Conservation (phyloP, 2,113 vertebrate genomes). For the Caloenas nicobarica region DNA sequence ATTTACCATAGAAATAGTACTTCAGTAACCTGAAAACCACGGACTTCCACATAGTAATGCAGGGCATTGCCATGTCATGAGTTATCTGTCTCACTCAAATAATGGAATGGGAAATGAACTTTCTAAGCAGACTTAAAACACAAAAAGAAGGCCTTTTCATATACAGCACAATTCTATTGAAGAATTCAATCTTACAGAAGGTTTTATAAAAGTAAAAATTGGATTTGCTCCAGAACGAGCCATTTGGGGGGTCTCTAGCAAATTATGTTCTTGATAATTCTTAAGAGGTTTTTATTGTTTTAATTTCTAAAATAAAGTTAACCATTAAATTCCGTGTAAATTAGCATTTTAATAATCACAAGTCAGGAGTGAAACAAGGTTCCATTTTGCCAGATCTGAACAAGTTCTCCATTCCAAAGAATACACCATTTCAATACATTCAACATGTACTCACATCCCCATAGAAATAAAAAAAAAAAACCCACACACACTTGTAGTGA, state of each 20-base stretch:
- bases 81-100: background rate
- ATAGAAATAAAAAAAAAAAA: background rate
- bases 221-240: background rate
- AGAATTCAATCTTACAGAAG: background rate
- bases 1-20: background rate
- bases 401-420: background rate
- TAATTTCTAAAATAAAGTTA: background rate
- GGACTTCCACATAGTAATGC: background rate
- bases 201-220: background rate
- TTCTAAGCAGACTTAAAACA: background rate
- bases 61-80: rapidly evolving
- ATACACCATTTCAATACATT: background rate
- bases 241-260: background rate
- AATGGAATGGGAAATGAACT: background rate
- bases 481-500: background rate
- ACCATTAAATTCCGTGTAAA: background rate
- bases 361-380: background rate
- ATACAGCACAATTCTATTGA: background rate
- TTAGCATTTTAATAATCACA: background rate
- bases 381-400: background rate
- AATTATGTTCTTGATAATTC: background rate
- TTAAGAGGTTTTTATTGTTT: background rate
- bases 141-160: background rate
- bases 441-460: rapidly evolving
- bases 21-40: background rate